Conservation (phyloP, 2,113 vertebrate species). For the Cyanoramphus novaezelandiae region DNA sequence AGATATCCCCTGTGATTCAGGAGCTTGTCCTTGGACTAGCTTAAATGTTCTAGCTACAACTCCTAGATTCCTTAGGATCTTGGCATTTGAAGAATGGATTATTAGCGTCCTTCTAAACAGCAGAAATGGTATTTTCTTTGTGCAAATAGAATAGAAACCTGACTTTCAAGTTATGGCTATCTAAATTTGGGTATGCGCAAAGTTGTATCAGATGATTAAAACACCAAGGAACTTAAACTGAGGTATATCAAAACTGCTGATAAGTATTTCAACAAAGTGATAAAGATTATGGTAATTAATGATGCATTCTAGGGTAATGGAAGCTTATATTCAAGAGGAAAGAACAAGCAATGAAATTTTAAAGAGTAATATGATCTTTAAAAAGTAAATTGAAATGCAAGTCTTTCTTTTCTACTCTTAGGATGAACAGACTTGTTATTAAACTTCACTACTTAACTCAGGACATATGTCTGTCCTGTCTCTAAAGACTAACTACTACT, state of each 20-base stretch:
- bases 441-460: not conserved
- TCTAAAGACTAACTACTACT: not conserved
- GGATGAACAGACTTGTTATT: not conserved
- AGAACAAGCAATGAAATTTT: not conserved
- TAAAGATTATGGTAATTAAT: not conserved
- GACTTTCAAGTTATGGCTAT: not conserved
- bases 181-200: not conserved
- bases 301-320: not conserved
- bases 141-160: not conserved
- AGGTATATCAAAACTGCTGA: not conserved
- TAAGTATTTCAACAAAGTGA: not conserved
- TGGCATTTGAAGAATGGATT: not conserved
- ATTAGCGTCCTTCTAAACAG: not conserved
- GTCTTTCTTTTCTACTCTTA: not conserved
- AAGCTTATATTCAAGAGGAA: not conserved
- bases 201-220: not conserved
- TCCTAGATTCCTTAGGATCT: not conserved
- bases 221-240: not conserved
- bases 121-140: accelerated
- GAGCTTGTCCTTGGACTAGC: not conserved
- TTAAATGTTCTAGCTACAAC: not conserved
- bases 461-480: not conserved
- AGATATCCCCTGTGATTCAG: not conserved
- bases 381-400: not conserved
- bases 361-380: not conserved